These are phyloP conservation scores for Catharus minimus DNA, from an alignment of 2,113 vertebrate genomes.

Conservation along the genomic window DNA sequence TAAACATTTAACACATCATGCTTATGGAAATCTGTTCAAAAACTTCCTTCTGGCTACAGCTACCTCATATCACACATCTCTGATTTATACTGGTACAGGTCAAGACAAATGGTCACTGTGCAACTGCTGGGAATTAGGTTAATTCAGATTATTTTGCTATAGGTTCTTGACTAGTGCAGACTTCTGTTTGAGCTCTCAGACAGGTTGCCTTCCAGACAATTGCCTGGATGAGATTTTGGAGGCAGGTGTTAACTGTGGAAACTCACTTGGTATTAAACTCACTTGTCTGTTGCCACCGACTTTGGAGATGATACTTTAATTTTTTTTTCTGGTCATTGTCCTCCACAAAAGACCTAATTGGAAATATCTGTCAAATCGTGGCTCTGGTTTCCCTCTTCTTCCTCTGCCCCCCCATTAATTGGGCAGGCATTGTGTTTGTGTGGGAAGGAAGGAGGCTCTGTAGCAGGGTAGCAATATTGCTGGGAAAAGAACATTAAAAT, in stretches of 20 bases:
- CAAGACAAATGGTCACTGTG: not conserved
- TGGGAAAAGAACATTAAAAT: slow-evolving; percentile 84
- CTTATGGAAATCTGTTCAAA: not conserved
- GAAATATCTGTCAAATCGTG: slow-evolving; percentile 51
- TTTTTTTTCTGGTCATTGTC: slow-evolving; percentile 33
- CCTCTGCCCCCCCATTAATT: slow-evolving; percentile 41
- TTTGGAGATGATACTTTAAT: not conserved
- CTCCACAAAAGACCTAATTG: slow-evolving; percentile 63
- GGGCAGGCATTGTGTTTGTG: slow-evolving; percentile 56
- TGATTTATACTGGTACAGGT: not conserved
- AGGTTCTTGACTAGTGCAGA: not conserved
- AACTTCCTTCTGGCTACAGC: not conserved
- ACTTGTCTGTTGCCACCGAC: not conserved
- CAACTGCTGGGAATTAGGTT: not conserved
- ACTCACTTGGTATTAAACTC: not conserved
- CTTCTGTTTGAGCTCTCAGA: not conserved
- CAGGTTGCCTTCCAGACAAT: not conserved
- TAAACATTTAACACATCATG: not conserved
- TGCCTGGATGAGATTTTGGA: not conserved
- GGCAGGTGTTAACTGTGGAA: slow-evolving; percentile 65
- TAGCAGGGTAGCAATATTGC: slow-evolving; percentile 74
- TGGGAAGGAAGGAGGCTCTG: slow-evolving; percentile 72
- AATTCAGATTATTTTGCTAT: not conserved
- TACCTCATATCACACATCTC: not conserved
- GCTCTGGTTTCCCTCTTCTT: slow-evolving; percentile 78